A percentile compares a stretch with the other conserved stretches of the same genome.
phyloP scores from a whole-genome alignment of 2,797 vertebrate genomes.

The Labroides dimidiatus region DNA sequence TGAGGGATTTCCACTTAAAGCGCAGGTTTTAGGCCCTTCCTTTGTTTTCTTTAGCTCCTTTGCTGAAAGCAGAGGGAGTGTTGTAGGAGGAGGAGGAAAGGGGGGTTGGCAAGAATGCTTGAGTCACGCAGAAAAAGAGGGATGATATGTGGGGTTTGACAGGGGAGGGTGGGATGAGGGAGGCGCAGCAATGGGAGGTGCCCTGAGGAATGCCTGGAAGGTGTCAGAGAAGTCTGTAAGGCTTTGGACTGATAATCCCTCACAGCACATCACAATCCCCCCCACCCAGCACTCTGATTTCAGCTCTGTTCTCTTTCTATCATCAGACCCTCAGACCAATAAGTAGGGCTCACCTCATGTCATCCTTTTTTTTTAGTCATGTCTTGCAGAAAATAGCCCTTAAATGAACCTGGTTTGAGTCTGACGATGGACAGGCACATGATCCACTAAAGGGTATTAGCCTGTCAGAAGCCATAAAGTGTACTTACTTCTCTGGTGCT shows the following conservation, averaged over 20 bases:
- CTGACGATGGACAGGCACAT: slow-evolving; percentile 27
- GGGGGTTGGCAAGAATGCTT: slow-evolving; percentile 69
- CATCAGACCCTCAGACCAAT: slow-evolving; percentile 22
- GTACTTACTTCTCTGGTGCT: slow-evolving; percentile 51
- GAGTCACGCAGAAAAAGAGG: slow-evolving; percentile 65
- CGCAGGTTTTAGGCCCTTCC: slow-evolving; percentile 31
- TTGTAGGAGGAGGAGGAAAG: slow-evolving; percentile 33
- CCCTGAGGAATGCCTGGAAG: slow-evolving; percentile 81
- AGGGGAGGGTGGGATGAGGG: slow-evolving; percentile 63
- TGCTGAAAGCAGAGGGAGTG: slow-evolving; percentile 57
- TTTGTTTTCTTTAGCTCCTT: slow-evolving; percentile 60
- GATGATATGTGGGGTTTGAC: slow-evolving; percentile 70
- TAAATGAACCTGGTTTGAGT: slow-evolving; percentile 32
- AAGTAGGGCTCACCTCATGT: slow-evolving; percentile 13
- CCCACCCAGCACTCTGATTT: slow-evolving; percentile 38
- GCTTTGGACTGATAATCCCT: slow-evolving; percentile 71
- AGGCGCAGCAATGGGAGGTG: slow-evolving; percentile 65
- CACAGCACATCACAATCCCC: slow-evolving; percentile 56
- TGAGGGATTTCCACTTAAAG: slow-evolving; percentile 31
- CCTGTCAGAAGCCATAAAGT: slow-evolving; percentile 49
- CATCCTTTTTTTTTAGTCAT: slow-evolving; percentile 31
- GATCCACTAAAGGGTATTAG: slow-evolving; percentile 19
- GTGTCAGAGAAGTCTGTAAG: slow-evolving; percentile 65
- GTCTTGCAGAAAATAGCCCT: slow-evolving; percentile 19
- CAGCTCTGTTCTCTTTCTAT: slow-evolving; percentile 32